phyloP scores from a whole-genome alignment of 2,113 vertebrate species.

The Microtus ochrogaster region DNA sequence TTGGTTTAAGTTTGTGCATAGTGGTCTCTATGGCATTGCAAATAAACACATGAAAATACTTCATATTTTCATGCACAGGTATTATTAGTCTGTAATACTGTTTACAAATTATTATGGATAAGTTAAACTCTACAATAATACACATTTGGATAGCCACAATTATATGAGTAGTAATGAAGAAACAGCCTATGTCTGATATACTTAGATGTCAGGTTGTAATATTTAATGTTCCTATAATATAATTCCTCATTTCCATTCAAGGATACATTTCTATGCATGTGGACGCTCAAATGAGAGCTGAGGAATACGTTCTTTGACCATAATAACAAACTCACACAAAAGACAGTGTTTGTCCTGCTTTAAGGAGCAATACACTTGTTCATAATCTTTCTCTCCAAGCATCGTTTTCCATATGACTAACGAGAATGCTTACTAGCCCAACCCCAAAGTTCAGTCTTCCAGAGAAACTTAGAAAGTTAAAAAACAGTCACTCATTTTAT shows the following conservation, averaged over 20 bases:
- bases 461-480: conserved; percentile 80
- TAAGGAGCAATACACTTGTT: conserved; percentile 65
- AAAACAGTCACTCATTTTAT: conserved; percentile 77
- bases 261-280: conserved; percentile 35
- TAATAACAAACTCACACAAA: conserved; percentile 45
- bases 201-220: conserved; percentile 42
- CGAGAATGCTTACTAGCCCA: conserved; percentile 83
- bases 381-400: conserved; percentile 43
- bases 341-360: conserved; percentile 50
- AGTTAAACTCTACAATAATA: conserved; percentile 70
- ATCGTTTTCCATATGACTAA: conserved; percentile 75
- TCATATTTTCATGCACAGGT: conserved; percentile 69
- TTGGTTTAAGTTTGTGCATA: conserved; percentile 73
- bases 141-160: conserved; percentile 66
- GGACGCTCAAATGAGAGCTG: conserved; percentile 54
- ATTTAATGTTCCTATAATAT: conserved; percentile 62
- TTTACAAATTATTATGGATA: conserved; percentile 69
- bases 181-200: conserved; percentile 66
- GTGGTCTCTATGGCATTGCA: conserved; percentile 29
- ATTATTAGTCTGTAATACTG: conserved; percentile 65
- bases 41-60: conserved; percentile 64
- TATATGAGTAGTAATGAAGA: conserved; percentile 74
- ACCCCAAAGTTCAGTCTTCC: conserved; percentile 86
- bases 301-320: conserved; percentile 76
- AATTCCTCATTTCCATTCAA: conserved; percentile 69